Evolutionary conservation across 2,888 invertebrate genomes (phyloP), one percentile per base, ranked within the genome.

Genomic region (Pinctada fucata): DNA sequence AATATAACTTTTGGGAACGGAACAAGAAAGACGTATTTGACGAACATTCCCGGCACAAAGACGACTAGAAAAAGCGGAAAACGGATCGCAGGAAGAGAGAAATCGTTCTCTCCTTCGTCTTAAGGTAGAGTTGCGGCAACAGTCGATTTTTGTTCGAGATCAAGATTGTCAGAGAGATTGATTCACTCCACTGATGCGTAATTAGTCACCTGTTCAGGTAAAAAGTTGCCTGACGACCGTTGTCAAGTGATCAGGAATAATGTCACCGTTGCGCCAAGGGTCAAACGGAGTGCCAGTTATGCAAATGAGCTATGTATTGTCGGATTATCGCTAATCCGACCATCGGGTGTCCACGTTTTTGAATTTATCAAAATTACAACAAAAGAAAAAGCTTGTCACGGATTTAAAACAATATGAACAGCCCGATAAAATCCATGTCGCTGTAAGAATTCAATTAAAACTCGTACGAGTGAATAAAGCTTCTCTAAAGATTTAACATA

Each of bases 261-360:
- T 58, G 58, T 13, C 58, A 58, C 58, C 6, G 8, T 58, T 6
- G 13, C 6, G 13, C 13, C 58, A 74, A 74, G 74, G 65, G 74
- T 74, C 63, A 65, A 58, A 50, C 45, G 49, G 50, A 63, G 50
- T 66, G 74, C 51, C 74, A 74, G 51, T 74, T 74, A 74, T 74
- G 74, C 74, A 74, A 74, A 74, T 74, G 65, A 74, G 74, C 66
- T 74, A 10, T 58, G 0, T 58, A 58, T 58, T 58, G 8, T 6
- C 58, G 58, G 58, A 58, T 58, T 58, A 58, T 10, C 6, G 58
- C 8, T 58, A 58, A 58, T 58, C 58, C 13, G 8, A 10, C 6
- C 13, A 58, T 58, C 58, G 6, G 58, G 58, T 13, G 58, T 10
- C 13, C 58, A 31, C 58, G 58, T 58, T 13, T 6, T 58, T 13